Evolutionary conservation across 2,888 invertebrate species (phyloP), one percentile per base, ranked within the genome.

Genomic region (Amitus sp.): DNA sequence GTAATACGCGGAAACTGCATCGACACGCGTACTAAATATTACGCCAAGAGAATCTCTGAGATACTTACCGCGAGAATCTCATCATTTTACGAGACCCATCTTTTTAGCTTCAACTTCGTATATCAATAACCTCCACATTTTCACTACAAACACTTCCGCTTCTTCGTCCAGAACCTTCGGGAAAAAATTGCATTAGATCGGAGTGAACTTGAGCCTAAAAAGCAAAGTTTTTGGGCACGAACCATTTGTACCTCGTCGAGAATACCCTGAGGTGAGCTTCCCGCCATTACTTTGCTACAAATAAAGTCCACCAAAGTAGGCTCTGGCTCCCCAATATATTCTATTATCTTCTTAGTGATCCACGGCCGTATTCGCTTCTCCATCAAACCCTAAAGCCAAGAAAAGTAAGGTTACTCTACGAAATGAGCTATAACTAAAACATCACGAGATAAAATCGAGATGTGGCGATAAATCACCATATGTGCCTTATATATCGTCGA

Each of bases 21-120:
- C 66, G 60, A 62, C 71, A 72, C 67, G 68, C 71, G 72, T 65
- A 65, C 73, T 73, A 73, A 69, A 67, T 68, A 69, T 71, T 75
- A 75, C 70, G 68, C 60, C 66, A 73, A 73, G 68, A 66, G 71
- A 70, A 72, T 74, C 74, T 66, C 69, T 69, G 66, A 71, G 69
- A 65, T 73, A 73, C 70, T 71, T 75, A 77, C 70, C 68, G 63
- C 71, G 69, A 72, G 66, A 73, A 59, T n/a, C 56, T 54, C 62
- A 71, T 84, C 86, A 88, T 85, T 92, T 93, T 72, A 90, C 91
- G 83, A 96, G 87, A 68, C 96, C 97, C 82, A 93, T 87, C 83
- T 96, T 96, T 85, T 98, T 98, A 56, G 98, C 97, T 87, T 99
- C 98, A 73, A 98, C 95, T 88, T 99, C 99, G 85, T 98, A 99